Percentiles rank a stretch among this genome's conserved stretches.
These are phyloP conservation scores for Scaptomyza polygonia DNA, from an alignment of 2,888 invertebrate species.

Conservation along the genomic window DNA sequence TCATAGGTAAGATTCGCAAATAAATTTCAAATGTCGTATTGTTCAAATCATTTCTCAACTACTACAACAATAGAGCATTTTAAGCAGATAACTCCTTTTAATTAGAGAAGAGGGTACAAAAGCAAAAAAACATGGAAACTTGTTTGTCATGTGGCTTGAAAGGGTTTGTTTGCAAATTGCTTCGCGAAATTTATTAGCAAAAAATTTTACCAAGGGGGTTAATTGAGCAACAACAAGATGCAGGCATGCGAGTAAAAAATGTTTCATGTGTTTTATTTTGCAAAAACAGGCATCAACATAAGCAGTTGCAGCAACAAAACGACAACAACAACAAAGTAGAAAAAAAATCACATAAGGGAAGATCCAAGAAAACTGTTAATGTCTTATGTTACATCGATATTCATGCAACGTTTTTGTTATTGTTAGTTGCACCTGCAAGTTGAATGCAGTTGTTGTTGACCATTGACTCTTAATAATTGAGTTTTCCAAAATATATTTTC, in stretches of 20 bases:
- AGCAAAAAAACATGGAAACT: constrained; percentile 35
- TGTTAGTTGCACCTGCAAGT: constrained; percentile 25
- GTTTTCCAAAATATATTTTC: constrained; percentile 27
- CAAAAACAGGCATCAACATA: constrained; percentile 36
- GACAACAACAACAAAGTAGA: constrained; percentile 21
- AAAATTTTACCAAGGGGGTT: constrained; percentile 63
- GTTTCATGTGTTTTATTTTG: constrained; percentile 51
- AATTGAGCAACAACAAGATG: constrained; percentile 72
- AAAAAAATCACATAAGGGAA: constrained; percentile 14
- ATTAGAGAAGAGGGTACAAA: constrained; percentile 11
- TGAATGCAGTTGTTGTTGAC: constrained; percentile 31
- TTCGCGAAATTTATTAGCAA: constrained; percentile 60
- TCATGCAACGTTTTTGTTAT: constrained; percentile 1
- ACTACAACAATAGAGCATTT: constrained; percentile 46
- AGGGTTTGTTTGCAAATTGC: constrained; percentile 39
- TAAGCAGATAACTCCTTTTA: background rate
- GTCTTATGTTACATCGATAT: constrained; percentile 4
- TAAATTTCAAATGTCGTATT: constrained; percentile 54
- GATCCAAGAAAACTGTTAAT: constrained; percentile 28
- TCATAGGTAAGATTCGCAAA: constrained; percentile 58
- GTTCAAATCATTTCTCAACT: constrained; percentile 63
- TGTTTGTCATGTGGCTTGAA: constrained; percentile 56
- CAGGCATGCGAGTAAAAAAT: constrained; percentile 49
- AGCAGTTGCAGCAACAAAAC: constrained; percentile 26
- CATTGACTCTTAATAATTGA: constrained; percentile 46